Conservation (phyloP, 2,797 vertebrate genomes). For the Echiichthys vipera region DNA sequence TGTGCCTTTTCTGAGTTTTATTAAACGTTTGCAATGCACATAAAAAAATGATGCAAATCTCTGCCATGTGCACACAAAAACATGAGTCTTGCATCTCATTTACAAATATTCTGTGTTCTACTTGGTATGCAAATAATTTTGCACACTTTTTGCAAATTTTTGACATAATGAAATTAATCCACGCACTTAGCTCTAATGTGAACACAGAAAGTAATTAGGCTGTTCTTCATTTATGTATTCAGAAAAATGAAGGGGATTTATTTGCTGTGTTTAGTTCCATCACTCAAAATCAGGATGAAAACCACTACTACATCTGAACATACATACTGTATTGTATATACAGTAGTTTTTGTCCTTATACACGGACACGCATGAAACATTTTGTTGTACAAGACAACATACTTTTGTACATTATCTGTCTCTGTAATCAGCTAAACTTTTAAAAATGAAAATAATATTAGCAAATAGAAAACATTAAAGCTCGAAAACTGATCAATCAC, state of each 20-base stretch:
- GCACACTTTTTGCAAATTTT: slow-evolving; percentile 36
- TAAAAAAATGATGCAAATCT: slow-evolving; percentile 21
- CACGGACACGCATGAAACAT: neutral
- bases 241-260: neutral
- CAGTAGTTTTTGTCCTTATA: neutral
- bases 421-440: slow-evolving; percentile 17
- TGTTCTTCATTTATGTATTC: slow-evolving; percentile 13
- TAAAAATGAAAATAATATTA: slow-evolving; percentile 22
- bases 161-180: slow-evolving; percentile 43
- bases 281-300: neutral
- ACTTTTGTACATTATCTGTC: slow-evolving; percentile 10
- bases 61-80: slow-evolving; percentile 9
- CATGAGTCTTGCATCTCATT: slow-evolving; percentile 24
- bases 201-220: slow-evolving; percentile 30
- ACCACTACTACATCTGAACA: neutral
- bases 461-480: slow-evolving; percentile 22
- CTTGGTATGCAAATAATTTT: slow-evolving; percentile 35
- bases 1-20: slow-evolving; percentile 24
- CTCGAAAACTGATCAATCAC: slow-evolving; percentile 13
- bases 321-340: neutral
- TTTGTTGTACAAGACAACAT: slow-evolving; percentile 25
- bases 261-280: slow-evolving; percentile 7
- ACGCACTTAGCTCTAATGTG: slow-evolving; percentile 23
- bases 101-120: slow-evolving; percentile 12
- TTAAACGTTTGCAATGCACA: slow-evolving; percentile 15